These are phyloP conservation scores for Aegotheles bennettii DNA, from an alignment of 2,113 vertebrate species.

Conservation along the genomic window DNA sequence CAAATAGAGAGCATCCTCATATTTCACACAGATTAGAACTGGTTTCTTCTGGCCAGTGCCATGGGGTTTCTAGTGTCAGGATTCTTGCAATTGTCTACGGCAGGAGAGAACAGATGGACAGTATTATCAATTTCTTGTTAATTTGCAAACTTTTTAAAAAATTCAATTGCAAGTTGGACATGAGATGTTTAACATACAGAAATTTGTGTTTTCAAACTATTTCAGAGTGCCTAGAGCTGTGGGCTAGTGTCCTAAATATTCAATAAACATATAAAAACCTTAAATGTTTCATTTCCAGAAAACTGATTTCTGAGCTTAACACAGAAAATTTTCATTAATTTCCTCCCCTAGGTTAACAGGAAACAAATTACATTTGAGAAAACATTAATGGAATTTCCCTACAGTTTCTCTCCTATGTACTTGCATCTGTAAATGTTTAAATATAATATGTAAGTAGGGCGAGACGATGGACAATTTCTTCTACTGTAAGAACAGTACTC, in stretches of 20 bases:
- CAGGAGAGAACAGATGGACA: neutral
- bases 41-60: neutral
- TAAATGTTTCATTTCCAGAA: slow-evolving; percentile 11
- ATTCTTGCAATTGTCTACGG: neutral
- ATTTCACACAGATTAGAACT: neutral
- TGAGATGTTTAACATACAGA: neutral
- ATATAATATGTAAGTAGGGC: neutral
- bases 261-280: neutral
- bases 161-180: neutral
- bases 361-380: slow-evolving; percentile 42
- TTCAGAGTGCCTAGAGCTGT: neutral
- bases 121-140: neutral
- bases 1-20: neutral
- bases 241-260: neutral
- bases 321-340: slow-evolving; percentile 51
- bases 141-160: neutral
- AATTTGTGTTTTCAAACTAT: neutral
- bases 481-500: neutral
- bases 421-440: neutral
- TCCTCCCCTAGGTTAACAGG: slow-evolving; percentile 44
- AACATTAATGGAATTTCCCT: slow-evolving; percentile 21
- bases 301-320: slow-evolving; percentile 23
- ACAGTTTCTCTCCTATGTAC: neutral
- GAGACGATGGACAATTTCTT: neutral
- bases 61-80: neutral